phyloP scores from a whole-genome alignment of 2,113 vertebrate species.

The Zingel zingel region DNA sequence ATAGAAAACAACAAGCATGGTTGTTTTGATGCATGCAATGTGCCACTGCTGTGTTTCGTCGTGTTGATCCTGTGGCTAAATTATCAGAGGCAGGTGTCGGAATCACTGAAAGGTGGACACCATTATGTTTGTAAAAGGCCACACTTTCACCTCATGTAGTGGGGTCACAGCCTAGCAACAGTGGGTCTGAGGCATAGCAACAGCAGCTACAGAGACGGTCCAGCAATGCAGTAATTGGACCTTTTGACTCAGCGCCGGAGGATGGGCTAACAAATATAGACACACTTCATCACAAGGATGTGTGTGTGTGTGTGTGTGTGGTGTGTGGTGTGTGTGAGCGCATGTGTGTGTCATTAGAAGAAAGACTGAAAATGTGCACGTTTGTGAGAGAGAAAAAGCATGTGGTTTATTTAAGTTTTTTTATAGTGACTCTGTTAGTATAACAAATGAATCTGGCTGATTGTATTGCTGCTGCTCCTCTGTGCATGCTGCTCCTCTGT shows the following conservation, averaged over 20 bases:
- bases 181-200: constrained; percentile 68
- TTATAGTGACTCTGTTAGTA: constrained; percentile 17
- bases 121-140: constrained; percentile 27
- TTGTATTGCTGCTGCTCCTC: not conserved
- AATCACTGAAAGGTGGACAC: not conserved
- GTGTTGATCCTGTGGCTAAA: not conserved
- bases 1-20: not conserved
- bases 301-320: not conserved
- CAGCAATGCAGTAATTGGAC: constrained; percentile 59
- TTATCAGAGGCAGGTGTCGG: not conserved
- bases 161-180: constrained; percentile 73
- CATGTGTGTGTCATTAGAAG: constrained; percentile 10
- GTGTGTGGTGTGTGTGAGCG: not conserved
- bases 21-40: no score
- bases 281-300: constrained; percentile 28
- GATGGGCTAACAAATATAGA: constrained; percentile 17
- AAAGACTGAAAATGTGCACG: constrained; percentile 12
- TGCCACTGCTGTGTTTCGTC: not conserved
- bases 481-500: constrained; percentile 13
- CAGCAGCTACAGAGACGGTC: constrained; percentile 51
- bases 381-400: not conserved
- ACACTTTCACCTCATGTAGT: constrained; percentile 16
- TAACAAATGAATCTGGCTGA: constrained; percentile 32
- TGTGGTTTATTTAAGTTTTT: not conserved
- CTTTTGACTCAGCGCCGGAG: constrained; percentile 31